Base-by-base conservation (phyloP, 2,113 vertebrate genomes). In the Carassius carassius region DNA sequence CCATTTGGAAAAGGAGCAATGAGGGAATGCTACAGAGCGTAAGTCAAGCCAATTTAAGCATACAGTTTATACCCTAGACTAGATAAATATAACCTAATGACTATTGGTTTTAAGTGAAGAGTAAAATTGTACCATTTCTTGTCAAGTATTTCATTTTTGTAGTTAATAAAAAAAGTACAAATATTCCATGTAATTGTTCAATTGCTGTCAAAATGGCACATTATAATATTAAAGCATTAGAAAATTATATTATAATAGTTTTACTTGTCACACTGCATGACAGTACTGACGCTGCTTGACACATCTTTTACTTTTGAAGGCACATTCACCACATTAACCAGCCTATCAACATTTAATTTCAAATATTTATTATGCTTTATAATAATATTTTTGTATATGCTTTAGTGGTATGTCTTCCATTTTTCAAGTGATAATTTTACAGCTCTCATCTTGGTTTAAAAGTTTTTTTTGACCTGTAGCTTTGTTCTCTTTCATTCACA, bases 1-100 rank as follows among this genome's bases (percentile, higher is more conserved):
- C 95, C 97, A 13, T 99, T 99, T 13, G 97, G 98, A 86, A 96
- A 92, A 78, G 98, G 98, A 73, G 97, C 98, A 14, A 99, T 99
- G 98, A 95, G 98, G 35, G 97, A 99, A 90, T 99, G 98, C 93
- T 99, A 95, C 93, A 94, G 98, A 93, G 95, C 97, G 98, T 99
- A 93, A 98, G 98, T 96, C 35, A 19, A 85, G 54, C 16, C 4
- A 58, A 56, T 44, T 63, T 67, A 16, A 10, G 21, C 29, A 4
- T 23, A 73, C 16, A 41, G 35, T 19, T 3, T 12, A 11, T 12
- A 32, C 49, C 0, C 3, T 60, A 13, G 21, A 44, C 21, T 47
- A 44, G 11, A 3, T 47, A 47, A 11, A 47, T 47, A 47, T 47
- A 37, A 37, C 35, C 35, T 49, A 49, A 49, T 49, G 47, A 49